phyloP scores from a whole-genome alignment of 2,113 vertebrate species.

The Gasterosteus nipponicus region DNA sequence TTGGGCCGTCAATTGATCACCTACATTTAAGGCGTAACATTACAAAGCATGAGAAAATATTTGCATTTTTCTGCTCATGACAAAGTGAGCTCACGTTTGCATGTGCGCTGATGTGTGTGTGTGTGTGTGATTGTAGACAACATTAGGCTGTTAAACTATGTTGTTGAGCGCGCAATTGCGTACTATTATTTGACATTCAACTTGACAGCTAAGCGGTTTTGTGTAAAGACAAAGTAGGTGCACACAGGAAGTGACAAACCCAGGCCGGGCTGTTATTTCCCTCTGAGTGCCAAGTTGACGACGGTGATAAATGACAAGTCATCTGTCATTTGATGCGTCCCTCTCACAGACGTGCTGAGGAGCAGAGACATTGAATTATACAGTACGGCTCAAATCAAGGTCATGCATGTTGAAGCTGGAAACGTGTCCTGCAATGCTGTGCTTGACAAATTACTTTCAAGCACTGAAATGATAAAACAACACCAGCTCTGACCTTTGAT shows the following conservation, averaged over 20 bases:
- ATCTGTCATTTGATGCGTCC: conserved; percentile 67
- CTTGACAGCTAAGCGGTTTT: conserved; percentile 18
- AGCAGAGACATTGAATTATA: conserved; percentile 58
- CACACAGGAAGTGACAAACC: conserved; percentile 67
- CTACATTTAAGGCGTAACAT: neutral
- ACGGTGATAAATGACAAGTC: conserved; percentile 70
- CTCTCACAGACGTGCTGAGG: conserved; percentile 47
- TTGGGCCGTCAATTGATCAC: neutral
- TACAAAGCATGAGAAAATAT: neutral
- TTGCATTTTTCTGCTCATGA: conserved; percentile 2
- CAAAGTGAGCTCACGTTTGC: neutral
- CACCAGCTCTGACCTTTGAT: neutral
- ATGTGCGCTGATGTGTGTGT: neutral
- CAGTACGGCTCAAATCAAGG: conserved; percentile 64
- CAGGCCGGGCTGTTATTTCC: conserved; percentile 57
- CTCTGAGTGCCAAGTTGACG: conserved; percentile 61
- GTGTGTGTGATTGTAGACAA: conserved; percentile 1
- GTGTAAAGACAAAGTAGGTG: conserved; percentile 49
- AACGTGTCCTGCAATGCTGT: conserved; percentile 14
- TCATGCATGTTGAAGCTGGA: conserved; percentile 47
- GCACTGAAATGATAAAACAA: conserved; percentile 30
- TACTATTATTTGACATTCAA: conserved; percentile 42
- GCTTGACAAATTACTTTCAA: conserved; percentile 30
- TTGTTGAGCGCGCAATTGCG: neutral
- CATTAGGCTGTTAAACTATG: neutral